Percentiles rank a stretch among this genome's conserved stretches.
Evolutionary conservation across 1,140 invertebrate species (phyloP).

Genomic region (Melipona quadrifasciata): DNA sequence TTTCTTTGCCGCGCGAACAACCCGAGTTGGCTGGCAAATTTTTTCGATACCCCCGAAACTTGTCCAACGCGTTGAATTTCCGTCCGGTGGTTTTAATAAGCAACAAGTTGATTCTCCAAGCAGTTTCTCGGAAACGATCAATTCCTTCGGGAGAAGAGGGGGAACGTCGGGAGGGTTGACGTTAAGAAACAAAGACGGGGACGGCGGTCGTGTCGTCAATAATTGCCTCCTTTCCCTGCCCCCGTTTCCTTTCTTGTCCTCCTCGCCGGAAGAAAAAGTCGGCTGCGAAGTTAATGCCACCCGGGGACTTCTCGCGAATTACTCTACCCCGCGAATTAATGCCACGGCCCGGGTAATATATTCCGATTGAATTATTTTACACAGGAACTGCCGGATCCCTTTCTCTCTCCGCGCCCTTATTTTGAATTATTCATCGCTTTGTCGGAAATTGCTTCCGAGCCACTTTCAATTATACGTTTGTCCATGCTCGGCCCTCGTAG

Average conservation of each 20-base stretch:
- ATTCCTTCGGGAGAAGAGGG: background rate
- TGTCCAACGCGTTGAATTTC: background rate
- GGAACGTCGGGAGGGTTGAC: too few relatives aligned
- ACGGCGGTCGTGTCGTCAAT: background rate
- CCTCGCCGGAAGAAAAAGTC: background rate
- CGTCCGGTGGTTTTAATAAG: background rate
- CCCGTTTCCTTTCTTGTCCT: background rate
- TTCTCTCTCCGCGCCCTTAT: constrained; percentile 13
- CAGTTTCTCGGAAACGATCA: background rate
- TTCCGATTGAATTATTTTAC: constrained; percentile 45
- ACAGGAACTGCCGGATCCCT: constrained; percentile 1
- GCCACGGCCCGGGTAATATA: background rate
- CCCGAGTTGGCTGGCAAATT: background rate
- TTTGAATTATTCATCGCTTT: constrained; percentile 42
- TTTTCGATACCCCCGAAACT: background rate
- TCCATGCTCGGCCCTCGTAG: constrained; percentile 8
- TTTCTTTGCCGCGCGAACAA: background rate
- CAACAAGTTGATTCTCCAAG: constrained; percentile 1
- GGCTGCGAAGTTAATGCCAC: constrained; percentile 10
- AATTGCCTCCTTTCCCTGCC: background rate
- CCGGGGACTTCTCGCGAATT: background rate
- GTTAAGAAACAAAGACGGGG: background rate
- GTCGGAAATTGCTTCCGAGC: constrained; percentile 18
- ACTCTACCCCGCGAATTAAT: constrained; percentile 16
- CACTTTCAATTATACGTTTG: constrained; percentile 26